A percentile compares a stretch with the other conserved stretches of the same genome.
phyloP scores from a whole-genome alignment of 2,113 vertebrate species.

The Papio anubis region DNA sequence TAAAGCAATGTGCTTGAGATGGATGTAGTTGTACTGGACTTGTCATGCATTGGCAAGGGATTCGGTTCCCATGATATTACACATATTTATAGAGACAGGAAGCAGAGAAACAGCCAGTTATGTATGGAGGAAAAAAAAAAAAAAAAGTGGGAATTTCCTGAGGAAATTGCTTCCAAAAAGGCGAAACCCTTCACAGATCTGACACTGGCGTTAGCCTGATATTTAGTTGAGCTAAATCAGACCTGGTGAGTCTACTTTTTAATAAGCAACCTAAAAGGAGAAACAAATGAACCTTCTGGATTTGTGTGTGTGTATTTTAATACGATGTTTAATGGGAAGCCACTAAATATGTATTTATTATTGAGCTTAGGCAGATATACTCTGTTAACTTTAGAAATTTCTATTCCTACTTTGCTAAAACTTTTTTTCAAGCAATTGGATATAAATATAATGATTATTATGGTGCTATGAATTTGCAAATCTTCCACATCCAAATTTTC shows the following conservation, averaged over 20 bases:
- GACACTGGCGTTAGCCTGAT: not conserved
- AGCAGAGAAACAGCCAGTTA: not conserved
- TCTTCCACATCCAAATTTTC: not conserved
- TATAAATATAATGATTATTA: not conserved
- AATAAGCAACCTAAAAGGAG: not conserved
- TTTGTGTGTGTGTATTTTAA: not conserved
- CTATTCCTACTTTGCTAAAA: not conserved
- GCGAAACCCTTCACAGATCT: not conserved
- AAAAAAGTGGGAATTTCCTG: not conserved
- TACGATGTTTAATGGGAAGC: too few relatives aligned
- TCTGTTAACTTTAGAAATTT: not conserved
- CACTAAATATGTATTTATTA: not conserved
- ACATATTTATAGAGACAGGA: not conserved
- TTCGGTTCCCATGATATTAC: not conserved
- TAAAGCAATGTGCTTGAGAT: not conserved
- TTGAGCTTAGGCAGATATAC: not conserved
- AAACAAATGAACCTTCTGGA: not conserved
- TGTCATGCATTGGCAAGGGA: not conserved
- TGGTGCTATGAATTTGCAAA: not conserved
- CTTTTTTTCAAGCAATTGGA: not conserved
- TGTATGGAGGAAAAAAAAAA: not conserved
- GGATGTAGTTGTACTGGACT: fast-evolving
- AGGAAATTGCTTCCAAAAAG: not conserved
- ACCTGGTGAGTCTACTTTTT: not conserved
- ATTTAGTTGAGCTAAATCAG: not conserved